Evolutionary conservation across 2,888 invertebrate species (phyloP).

Genomic region (Hemithea aestivaria): DNA sequence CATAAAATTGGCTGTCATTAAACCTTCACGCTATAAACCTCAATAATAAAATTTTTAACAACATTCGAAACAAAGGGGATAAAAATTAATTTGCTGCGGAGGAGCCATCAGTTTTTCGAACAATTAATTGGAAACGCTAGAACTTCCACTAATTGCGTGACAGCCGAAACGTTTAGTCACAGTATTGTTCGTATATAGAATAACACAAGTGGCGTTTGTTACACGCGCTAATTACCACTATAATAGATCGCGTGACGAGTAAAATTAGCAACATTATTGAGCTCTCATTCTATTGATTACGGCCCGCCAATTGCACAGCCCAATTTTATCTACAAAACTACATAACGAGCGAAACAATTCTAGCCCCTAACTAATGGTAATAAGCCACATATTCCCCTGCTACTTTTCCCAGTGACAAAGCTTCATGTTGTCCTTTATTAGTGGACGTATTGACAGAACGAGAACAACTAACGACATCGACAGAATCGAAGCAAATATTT

Average conservation of each 20-base stretch:
- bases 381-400: constrained; percentile 37
- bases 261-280: constrained; percentile 50
- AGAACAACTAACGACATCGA: constrained; percentile 64
- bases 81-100: constrained; percentile 41
- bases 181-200: constrained; percentile 9
- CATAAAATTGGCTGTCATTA: constrained; percentile 44
- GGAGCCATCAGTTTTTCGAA: constrained; percentile 31
- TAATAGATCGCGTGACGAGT: constrained; percentile 42
- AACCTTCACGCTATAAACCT: constrained; percentile 42
- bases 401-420: constrained; percentile 27
- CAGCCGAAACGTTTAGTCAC: constrained; percentile 9
- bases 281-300: constrained; percentile 43
- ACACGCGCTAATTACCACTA: constrained; percentile 34
- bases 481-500: constrained; percentile 65
- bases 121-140: constrained; percentile 25
- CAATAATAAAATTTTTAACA: constrained; percentile 53
- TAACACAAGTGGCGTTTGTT: constrained; percentile 14
- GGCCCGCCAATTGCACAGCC: constrained; percentile 38
- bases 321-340: constrained; percentile 37
- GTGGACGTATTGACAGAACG: constrained; percentile 66
- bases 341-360: constrained; percentile 25
- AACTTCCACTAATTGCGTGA: constrained; percentile 10
- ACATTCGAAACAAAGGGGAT: constrained; percentile 45
- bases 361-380: constrained; percentile 28
- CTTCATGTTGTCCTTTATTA: constrained; percentile 54